A percentile compares a stretch with the other conserved stretches of the same genome.
phyloP scores from a whole-genome alignment of 2,113 vertebrate species.

The Saccopteryx bilineata region DNA sequence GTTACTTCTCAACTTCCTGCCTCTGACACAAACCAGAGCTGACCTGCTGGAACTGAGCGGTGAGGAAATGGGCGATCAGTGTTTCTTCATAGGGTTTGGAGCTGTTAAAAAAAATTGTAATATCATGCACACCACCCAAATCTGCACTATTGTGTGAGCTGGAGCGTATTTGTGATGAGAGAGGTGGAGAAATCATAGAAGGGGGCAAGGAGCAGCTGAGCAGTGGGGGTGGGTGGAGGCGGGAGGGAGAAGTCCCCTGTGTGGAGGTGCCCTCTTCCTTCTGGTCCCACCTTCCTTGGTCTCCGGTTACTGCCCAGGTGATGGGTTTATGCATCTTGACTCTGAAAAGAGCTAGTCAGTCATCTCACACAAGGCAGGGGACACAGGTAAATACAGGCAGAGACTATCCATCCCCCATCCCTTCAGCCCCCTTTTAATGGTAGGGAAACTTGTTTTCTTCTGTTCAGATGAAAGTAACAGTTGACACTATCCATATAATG shows the following conservation, averaged over 20 bases:
- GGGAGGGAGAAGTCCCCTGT: neutral
- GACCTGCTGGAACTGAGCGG: neutral
- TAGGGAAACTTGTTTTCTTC: neutral
- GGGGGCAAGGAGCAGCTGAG: neutral
- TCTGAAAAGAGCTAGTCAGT: neutral
- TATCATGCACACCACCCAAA: rapidly evolving
- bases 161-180: neutral
- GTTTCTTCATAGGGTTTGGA: neutral
- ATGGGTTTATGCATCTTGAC: neutral
- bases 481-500: neutral
- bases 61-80: neutral
- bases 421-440: neutral
- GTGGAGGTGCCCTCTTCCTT: neutral
- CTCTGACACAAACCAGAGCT: neutral
- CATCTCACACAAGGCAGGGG: neutral
- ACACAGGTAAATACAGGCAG: neutral
- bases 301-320: neutral
- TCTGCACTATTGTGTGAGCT: neutral
- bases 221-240: rapidly evolving
- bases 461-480: neutral
- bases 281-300: rapidly evolving
- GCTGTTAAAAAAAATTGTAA: neutral
- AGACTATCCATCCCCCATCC: neutral
- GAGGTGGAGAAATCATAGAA: neutral
- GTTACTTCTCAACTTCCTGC: neutral